Percentiles rank a stretch among this genome's conserved stretches.
Conservation (phyloP, 1,140 invertebrate genomes). For the Sycobia sp. region DNA sequence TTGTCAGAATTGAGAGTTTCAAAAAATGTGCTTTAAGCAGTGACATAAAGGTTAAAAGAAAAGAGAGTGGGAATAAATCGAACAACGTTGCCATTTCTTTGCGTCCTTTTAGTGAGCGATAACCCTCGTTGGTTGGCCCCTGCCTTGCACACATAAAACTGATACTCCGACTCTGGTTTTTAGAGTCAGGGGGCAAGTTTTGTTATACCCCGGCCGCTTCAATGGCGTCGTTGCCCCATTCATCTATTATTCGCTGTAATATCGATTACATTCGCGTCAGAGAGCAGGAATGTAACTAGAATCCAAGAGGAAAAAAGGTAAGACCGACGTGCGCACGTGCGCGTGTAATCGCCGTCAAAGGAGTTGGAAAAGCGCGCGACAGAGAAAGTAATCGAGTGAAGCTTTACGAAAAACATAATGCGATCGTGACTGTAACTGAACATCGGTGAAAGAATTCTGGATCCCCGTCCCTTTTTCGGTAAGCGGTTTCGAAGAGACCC, state of each 20-base stretch:
- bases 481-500: no score
- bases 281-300: conserved; percentile 14
- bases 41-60: neutral
- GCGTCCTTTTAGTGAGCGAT: neutral
- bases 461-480: no score
- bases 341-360: neutral
- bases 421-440: conserved; percentile 11
- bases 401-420: conserved; percentile 23
- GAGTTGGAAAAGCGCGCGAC: neutral
- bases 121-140: conserved; percentile 21
- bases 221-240: conserved; percentile 18
- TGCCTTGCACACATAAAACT: neutral
- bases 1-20: no score
- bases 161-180: neutral
- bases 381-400: neutral
- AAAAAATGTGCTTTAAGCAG: no score
- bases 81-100: conserved; percentile 29
- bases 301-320: conserved; percentile 10
- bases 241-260: conserved; percentile 9
- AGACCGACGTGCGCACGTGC: neutral
- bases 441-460: neutral
- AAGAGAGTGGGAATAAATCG: conserved; percentile 14
- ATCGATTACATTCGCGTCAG: conserved; percentile 18
- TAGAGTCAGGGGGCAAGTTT: neutral
- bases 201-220: neutral